Percentiles rank a stretch among this genome's conserved stretches.
Conservation (phyloP, 2,113 vertebrate species). For the Oenanthe oenanthe region DNA sequence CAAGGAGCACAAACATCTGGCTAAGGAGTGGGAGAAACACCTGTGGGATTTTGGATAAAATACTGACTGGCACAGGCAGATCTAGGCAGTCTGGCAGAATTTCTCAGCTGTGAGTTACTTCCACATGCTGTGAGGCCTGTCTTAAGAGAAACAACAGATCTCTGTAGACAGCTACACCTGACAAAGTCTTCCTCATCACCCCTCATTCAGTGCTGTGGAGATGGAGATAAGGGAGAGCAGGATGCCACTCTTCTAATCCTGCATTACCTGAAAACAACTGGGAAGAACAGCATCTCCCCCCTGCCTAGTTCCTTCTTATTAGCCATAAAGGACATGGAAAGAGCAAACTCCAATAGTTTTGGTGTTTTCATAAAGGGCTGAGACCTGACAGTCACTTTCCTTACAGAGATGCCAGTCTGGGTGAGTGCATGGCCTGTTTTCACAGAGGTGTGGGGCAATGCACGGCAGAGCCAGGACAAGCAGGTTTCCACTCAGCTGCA, state of each 20-base stretch:
- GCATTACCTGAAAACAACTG: neutral
- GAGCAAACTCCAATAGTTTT: neutral
- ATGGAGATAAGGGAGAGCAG: neutral
- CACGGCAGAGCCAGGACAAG: neutral
- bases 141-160: neutral
- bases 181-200: neutral
- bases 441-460: neutral
- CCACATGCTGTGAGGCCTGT: neutral
- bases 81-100: neutral
- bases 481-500: neutral
- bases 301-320: neutral
- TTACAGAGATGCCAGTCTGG: neutral
- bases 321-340: neutral
- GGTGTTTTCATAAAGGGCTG: neutral
- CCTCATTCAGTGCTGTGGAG: neutral
- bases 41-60: neutral
- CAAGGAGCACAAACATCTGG: neutral
- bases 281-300: neutral
- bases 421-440: neutral
- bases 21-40: neutral
- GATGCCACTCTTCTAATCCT: neutral
- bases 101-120: neutral
- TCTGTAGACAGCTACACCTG: neutral
- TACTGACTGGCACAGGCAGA: neutral
- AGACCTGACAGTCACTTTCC: neutral